Evolutionary conservation across 2,797 vertebrate genomes (phyloP), one percentile per base, ranked within the genome.

Genomic region (Coreius guichenoti): DNA sequence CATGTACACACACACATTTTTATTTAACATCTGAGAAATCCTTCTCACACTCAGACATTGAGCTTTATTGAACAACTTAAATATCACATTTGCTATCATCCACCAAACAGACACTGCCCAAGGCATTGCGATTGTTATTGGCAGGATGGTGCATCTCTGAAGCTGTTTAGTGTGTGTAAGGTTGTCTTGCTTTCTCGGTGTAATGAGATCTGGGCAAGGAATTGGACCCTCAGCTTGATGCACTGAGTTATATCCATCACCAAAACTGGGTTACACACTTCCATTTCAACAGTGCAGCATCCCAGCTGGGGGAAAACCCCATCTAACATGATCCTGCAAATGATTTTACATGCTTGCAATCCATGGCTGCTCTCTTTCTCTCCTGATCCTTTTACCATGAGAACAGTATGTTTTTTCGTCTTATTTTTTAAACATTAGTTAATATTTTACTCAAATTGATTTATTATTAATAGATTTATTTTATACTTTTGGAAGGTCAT

Each of bases 61-160:
- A 29, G 83, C 54, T 85, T 85, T 87, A 85, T 82, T 67, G 84
- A 84, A 49, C 74, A 85, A 58, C 81, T 85, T 81, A 74, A 79
- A 85, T 54, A 85, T 63, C 68, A 26, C n/a, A 63, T 78, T 63
- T 78, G 39, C 76, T 47, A 49, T 78, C 29, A 67, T 14, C 33
- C 73, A 72, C 70, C 56, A 45, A 47, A 69, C 79, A 80, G 79
- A 85, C 36, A 13, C 73, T 26, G 31, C 12, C 56, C 1, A 1
- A 82, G 82, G 75, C 77, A 72, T 33, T 73, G 54, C 36, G 43
- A 65, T 21, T 70, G 45, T 67, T 68, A 70, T 33, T 85, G 76
- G 77, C 43, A 80, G 39, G 78, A 45, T 80, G 67, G 47, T 26
- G 49, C 13, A 54, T 31, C 13, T 85, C 68, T 74, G 47, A 84